phyloP scores from a whole-genome alignment of 2,888 invertebrate species.

The Shargacucullia verbasci region DNA sequence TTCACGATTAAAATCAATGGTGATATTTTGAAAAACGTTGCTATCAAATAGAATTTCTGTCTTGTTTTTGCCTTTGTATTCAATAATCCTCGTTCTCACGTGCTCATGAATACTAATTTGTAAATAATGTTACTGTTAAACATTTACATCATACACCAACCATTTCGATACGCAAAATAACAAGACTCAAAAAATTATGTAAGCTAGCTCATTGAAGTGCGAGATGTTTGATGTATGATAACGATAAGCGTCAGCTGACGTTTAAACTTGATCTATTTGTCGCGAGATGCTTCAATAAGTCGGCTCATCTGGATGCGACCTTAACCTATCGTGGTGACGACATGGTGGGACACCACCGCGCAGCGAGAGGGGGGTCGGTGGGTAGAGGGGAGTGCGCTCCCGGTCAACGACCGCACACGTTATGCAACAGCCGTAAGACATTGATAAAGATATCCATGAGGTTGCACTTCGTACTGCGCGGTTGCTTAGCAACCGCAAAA shows the following conservation, averaged over 20 bases:
- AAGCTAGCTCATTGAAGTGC: background rate
- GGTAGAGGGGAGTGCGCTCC: conserved; percentile 41
- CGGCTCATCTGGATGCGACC: conserved; percentile 42
- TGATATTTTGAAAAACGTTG: no score
- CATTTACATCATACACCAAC: background rate
- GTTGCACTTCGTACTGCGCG: conserved; percentile 39
- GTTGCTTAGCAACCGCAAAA: conserved; percentile 34
- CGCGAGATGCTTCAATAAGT: conserved; percentile 19
- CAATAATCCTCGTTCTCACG: background rate
- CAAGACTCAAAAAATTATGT: no score
- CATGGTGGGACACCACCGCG: conserved; percentile 50
- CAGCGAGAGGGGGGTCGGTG: conserved; percentile 2
- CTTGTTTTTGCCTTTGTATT: no score
- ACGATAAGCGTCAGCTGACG: conserved; percentile 34
- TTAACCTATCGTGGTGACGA: conserved; percentile 52
- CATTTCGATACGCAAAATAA: background rate
- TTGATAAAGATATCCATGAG: conserved; percentile 63
- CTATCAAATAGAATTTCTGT: no score
- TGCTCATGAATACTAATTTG: background rate
- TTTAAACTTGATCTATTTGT: conserved; percentile 48
- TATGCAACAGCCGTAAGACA: conserved; percentile 68
- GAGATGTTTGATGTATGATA: conserved; percentile 20
- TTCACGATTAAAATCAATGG: no score
- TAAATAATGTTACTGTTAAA: background rate
- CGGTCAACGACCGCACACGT: conserved; percentile 65